phyloP scores from a whole-genome alignment of 2,797 vertebrate genomes.

The Cirrhinus mrigala region DNA sequence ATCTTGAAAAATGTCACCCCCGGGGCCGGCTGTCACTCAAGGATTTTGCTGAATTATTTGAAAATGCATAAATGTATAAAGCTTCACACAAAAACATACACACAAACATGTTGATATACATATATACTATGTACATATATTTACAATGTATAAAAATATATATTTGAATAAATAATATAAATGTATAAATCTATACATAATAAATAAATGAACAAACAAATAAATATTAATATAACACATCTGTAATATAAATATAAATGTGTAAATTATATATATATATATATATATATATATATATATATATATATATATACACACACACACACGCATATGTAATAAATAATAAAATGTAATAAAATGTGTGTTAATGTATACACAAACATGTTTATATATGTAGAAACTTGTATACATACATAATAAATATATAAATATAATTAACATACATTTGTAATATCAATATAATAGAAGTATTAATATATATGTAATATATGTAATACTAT shows the following conservation, averaged over 20 bases:
- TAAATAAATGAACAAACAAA: background rate
- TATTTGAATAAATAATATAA: background rate
- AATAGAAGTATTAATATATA: too few relatives aligned
- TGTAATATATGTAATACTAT: too few relatives aligned
- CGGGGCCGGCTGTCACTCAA: constrained; percentile 18
- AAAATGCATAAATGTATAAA: background rate
- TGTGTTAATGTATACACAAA: too few relatives aligned
- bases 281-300: too few relatives aligned
- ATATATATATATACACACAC: too few relatives aligned
- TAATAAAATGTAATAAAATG: too few relatives aligned
- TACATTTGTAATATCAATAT: too few relatives aligned
- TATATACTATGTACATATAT: background rate
- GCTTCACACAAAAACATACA: constrained; percentile 12
- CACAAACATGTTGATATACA: background rate
- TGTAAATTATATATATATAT: background rate
- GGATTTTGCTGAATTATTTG: constrained; percentile 15
- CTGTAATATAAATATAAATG: background rate
- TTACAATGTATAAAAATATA: background rate
- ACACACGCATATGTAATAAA: too few relatives aligned
- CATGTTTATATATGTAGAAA: too few relatives aligned
- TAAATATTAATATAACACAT: background rate
- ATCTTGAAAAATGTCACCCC: constrained; percentile 33
- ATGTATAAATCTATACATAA: background rate
- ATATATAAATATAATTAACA: too few relatives aligned
- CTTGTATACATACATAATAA: background rate